These are phyloP conservation scores for Macrochelys suwanniensis DNA, from an alignment of 2,797 vertebrate genomes.

Conservation along the genomic window DNA sequence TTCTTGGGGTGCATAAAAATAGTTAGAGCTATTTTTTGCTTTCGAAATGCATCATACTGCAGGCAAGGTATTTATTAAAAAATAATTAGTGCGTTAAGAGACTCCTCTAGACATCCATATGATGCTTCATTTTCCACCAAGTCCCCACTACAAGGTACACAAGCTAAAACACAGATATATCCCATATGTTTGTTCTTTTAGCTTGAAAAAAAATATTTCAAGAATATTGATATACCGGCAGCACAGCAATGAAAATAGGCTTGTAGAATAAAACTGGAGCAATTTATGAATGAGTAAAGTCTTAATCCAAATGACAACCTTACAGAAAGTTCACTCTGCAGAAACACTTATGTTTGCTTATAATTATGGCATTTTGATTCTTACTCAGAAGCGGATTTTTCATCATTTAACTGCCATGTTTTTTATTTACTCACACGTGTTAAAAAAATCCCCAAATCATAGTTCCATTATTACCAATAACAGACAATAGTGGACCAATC, in stretches of 20 bases:
- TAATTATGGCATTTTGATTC: background rate
- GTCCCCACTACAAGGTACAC: background rate
- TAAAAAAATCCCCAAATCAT: background rate
- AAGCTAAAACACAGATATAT: background rate
- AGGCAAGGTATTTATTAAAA: background rate
- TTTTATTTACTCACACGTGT: background rate
- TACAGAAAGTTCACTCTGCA: background rate
- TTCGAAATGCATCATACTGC: background rate
- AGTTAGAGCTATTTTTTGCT: fast-evolving
- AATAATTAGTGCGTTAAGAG: background rate
- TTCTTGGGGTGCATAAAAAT: background rate
- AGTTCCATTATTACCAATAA: background rate
- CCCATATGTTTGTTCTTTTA: background rate
- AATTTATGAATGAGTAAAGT: background rate
- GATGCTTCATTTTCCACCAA: background rate
- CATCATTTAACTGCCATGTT: background rate
- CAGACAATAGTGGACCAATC: background rate
- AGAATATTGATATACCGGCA: background rate
- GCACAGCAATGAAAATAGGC: background rate
- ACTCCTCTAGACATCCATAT: background rate
- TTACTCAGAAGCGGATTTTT: background rate
- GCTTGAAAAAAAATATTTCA: background rate
- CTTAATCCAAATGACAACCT: background rate
- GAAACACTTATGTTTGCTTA: background rate
- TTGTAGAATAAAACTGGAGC: background rate